Conservation (phyloP, 2,113 vertebrate species). For the Plecturocebus donacophilus region DNA sequence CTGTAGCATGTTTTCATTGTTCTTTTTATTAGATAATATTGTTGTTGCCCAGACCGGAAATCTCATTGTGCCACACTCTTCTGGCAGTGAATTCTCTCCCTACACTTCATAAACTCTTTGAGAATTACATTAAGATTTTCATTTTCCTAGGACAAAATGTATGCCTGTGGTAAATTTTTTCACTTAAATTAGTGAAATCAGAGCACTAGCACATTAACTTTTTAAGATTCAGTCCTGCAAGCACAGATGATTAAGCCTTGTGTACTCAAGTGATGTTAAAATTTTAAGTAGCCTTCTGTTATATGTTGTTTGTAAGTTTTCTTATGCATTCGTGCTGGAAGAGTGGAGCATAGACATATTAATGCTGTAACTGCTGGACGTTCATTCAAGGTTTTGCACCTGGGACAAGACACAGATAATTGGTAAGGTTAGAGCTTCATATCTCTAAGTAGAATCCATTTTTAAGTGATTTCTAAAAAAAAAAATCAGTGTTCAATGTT, state of each 20-base stretch:
- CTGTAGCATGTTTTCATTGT: not conserved
- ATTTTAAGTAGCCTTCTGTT: conserved; percentile 67
- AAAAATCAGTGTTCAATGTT: not conserved
- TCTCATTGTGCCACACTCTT: not conserved
- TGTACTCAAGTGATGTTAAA: conserved; percentile 72
- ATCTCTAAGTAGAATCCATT: conserved; percentile 46
- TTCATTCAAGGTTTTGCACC: conserved; percentile 55
- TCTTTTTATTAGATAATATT: conserved; percentile 33
- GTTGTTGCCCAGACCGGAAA: not conserved
- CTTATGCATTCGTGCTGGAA: conserved; percentile 59
- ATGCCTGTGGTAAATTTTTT: conserved; percentile 63
- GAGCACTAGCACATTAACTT: conserved; percentile 73
- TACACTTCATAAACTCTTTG: not conserved
- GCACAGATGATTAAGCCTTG: conserved; percentile 70
- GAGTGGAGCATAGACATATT: conserved; percentile 52
- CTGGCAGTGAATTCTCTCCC: not conserved
- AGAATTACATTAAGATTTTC: not conserved
- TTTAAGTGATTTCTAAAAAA: conserved; percentile 39
- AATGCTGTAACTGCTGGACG: conserved; percentile 47
- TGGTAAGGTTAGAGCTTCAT: conserved; percentile 26
- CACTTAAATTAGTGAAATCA: conserved; percentile 75
- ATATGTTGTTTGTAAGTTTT: conserved; percentile 69
- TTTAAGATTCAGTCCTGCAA: conserved; percentile 71
- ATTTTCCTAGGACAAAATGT: not conserved
- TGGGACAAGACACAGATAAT: conserved; percentile 53